A percentile compares a stretch with the other conserved stretches of the same genome.
Evolutionary conservation across 2,113 vertebrate genomes (phyloP).

Genomic region (Odocoileus hemionus): DNA sequence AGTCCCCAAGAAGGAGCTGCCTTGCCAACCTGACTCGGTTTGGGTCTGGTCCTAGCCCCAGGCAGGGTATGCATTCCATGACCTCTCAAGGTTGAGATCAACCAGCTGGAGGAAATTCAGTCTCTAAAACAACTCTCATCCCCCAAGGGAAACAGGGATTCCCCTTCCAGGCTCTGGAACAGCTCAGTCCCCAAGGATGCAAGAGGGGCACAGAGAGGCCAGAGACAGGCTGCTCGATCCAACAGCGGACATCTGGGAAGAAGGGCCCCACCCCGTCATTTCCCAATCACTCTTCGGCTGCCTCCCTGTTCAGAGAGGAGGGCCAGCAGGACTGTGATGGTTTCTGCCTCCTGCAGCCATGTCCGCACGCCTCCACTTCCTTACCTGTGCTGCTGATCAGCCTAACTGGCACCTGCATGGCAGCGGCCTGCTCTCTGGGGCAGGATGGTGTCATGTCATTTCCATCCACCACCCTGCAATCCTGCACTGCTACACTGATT

Average conservation of each 20-base stretch:
- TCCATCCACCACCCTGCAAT: not conserved
- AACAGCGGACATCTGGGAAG: too few relatives aligned
- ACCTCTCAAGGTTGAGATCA: not conserved
- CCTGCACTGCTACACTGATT: too few relatives aligned
- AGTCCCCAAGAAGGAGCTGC: not conserved
- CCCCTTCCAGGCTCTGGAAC: not conserved
- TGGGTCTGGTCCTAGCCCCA: not conserved
- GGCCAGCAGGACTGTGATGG: slow-evolving; percentile 71
- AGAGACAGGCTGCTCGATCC: not conserved
- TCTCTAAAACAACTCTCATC: not conserved
- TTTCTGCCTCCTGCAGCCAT: slow-evolving; percentile 68
- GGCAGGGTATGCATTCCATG: not conserved
- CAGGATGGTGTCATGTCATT: slow-evolving; percentile 1
- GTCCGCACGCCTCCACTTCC: slow-evolving; percentile 68
- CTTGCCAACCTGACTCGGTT: not conserved
- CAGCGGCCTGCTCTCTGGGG: not conserved
- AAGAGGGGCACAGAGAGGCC: not conserved
- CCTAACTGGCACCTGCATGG: not conserved
- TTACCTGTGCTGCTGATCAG: slow-evolving; percentile 61
- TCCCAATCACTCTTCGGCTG: accelerated
- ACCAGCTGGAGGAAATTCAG: not conserved
- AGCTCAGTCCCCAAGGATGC: not conserved
- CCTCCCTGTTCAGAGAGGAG: not conserved
- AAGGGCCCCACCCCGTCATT: not conserved
- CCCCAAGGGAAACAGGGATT: not conserved